A percentile compares a stretch with the other conserved stretches of the same genome.
These are phyloP conservation scores for Tipula helvola DNA, from an alignment of 2,888 invertebrate genomes.

Conservation along the genomic window DNA sequence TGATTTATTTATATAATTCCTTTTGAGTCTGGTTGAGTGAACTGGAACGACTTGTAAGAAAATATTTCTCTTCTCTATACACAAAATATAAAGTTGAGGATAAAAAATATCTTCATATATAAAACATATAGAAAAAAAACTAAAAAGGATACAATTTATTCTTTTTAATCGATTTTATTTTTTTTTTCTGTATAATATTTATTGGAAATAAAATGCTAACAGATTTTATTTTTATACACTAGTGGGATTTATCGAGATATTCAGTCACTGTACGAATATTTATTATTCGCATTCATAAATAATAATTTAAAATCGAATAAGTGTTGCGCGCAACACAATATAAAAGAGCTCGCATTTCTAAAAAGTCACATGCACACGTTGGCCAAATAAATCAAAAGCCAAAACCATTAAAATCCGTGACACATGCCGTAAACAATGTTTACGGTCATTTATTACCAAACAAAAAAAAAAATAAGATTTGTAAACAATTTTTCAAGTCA, in stretches of 20 bases:
- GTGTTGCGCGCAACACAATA: neutral
- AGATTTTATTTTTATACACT: neutral
- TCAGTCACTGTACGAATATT: neutral
- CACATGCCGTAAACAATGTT: neutral
- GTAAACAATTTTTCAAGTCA: neutral
- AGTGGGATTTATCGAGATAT: neutral
- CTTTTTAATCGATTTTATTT: neutral
- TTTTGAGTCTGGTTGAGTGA: slow-evolving; percentile 6
- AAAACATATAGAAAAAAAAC: neutral
- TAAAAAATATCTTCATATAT: neutral
- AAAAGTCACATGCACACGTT: neutral
- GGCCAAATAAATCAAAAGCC: neutral
- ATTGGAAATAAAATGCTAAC: neutral
- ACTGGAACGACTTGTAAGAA: neutral
- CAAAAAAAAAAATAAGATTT: neutral
- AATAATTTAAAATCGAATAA: neutral
- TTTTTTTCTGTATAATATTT: neutral
- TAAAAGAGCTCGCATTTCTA: neutral
- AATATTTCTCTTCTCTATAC: neutral
- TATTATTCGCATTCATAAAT: neutral
- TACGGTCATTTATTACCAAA: neutral
- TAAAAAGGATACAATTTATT: neutral
- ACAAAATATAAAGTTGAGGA: neutral
- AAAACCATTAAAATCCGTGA: neutral
- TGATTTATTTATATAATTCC: slow-evolving; percentile 9